phyloP scores from a whole-genome alignment of 2,888 invertebrate genomes.

The Mythimna vitellina region DNA sequence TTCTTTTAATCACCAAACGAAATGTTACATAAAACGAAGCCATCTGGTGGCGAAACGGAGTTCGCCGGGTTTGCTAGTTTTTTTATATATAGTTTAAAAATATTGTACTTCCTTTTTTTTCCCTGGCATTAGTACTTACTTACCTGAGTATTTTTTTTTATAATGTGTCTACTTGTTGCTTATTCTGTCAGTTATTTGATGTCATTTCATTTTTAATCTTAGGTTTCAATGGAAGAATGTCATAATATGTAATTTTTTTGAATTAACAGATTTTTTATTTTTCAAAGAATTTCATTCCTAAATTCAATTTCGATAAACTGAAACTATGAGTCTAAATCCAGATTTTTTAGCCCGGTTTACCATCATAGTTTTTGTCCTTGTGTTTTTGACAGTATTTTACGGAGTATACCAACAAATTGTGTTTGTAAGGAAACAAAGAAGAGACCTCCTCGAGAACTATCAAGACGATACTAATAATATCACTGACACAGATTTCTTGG shows the following conservation, averaged over 20 bases:
- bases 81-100: no score
- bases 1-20: no score
- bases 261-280: background rate
- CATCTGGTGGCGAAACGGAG: no score
- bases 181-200: background rate
- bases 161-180: background rate
- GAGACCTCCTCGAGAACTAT: conserved; percentile 52
- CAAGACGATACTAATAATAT: conserved; percentile 46
- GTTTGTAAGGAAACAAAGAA: conserved; percentile 56
- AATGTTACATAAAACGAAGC: no score
- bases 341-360: conserved; percentile 27
- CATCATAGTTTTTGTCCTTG: conserved; percentile 33
- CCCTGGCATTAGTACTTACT: background rate
- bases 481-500: conserved; percentile 22
- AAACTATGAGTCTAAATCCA: conserved; percentile 49
- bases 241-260: background rate
- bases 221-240: conserved; percentile 9
- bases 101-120: background rate
- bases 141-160: background rate
- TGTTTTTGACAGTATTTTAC: conserved; percentile 30
- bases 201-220: background rate
- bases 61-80: no score
- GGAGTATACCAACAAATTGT: conserved; percentile 44
- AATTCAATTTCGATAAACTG: conserved; percentile 13
- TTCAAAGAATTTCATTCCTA: background rate